A percentile compares a stretch with the other conserved stretches of the same genome.
These are phyloP conservation scores for Psittacara wagleri DNA, from an alignment of 2,113 vertebrate species.

Conservation along the genomic window DNA sequence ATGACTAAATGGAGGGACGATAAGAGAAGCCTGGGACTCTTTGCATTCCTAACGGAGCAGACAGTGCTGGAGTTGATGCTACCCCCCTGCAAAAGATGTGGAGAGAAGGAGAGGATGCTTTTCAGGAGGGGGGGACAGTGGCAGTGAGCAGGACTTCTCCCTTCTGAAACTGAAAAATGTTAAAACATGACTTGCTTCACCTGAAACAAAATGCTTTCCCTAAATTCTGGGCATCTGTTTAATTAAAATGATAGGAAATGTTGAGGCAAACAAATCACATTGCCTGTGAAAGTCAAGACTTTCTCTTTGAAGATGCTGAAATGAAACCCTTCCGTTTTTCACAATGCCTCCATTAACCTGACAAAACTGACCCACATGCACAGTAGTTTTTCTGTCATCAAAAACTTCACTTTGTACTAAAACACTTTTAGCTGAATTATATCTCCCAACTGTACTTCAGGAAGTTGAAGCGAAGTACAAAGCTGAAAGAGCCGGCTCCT, in stretches of 20 bases:
- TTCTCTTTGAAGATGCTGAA: neutral
- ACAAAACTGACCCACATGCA: neutral
- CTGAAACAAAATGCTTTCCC: neutral
- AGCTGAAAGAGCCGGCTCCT: neutral
- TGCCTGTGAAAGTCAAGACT: neutral
- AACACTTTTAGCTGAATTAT: neutral
- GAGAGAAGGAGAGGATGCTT: neutral
- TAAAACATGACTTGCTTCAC: neutral
- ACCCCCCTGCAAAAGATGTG: neutral
- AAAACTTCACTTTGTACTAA: neutral
- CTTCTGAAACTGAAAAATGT: neutral
- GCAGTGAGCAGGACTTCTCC: neutral
- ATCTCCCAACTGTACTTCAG: neutral
- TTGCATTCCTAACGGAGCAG: neutral
- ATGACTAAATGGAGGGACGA: neutral
- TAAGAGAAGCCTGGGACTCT: neutral
- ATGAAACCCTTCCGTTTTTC: neutral
- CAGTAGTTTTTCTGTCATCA: neutral
- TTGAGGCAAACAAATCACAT: neutral
- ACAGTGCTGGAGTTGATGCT: fast-evolving
- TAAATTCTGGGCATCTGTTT: neutral
- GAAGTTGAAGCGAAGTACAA: neutral
- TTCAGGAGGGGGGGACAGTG: neutral
- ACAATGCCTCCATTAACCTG: neutral
- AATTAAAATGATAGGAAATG: neutral